phyloP scores from a whole-genome alignment of 2,113 vertebrate genomes.

The Lipophrys pholis region DNA sequence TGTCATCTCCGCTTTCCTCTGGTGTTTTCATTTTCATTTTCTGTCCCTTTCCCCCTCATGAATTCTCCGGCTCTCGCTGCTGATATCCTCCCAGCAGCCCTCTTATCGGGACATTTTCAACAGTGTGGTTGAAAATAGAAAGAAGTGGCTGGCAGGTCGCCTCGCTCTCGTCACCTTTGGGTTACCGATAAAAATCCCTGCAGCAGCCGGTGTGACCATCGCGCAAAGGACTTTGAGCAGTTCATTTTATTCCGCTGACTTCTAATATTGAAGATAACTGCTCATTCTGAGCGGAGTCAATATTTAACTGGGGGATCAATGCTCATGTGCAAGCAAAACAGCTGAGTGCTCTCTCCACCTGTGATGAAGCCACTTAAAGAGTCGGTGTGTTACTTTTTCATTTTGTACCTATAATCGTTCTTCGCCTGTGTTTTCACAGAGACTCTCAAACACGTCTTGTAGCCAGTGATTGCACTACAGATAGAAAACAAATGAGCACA shows the following conservation, averaged over 20 bases:
- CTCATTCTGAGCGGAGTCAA: slow-evolving; percentile 10
- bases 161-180: slow-evolving; percentile 51
- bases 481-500: background rate
- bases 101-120: slow-evolving; percentile 59
- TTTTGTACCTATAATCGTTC: background rate
- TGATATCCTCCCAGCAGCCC: slow-evolving; percentile 50
- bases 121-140: slow-evolving; percentile 52
- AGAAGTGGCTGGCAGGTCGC: slow-evolving; percentile 41
- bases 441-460: background rate
- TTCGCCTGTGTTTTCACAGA: background rate
- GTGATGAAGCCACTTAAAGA: background rate
- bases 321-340: slow-evolving; percentile 2
- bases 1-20: slow-evolving; percentile 49
- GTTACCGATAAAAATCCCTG: slow-evolving; percentile 39
- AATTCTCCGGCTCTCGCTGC: slow-evolving; percentile 52
- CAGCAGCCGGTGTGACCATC: slow-evolving; percentile 4
- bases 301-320: background rate
- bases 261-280: background rate
- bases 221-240: background rate
- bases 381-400: background rate
- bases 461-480: slow-evolving; percentile 10
- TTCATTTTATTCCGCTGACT: slow-evolving; percentile 17
- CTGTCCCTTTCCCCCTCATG: slow-evolving; percentile 44
- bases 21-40: slow-evolving; percentile 51
- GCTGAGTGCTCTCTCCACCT: background rate